Evolutionary conservation across 2,797 vertebrate genomes (phyloP), one percentile per base, ranked within the genome.

Genomic region (Lerista edwardsae): DNA sequence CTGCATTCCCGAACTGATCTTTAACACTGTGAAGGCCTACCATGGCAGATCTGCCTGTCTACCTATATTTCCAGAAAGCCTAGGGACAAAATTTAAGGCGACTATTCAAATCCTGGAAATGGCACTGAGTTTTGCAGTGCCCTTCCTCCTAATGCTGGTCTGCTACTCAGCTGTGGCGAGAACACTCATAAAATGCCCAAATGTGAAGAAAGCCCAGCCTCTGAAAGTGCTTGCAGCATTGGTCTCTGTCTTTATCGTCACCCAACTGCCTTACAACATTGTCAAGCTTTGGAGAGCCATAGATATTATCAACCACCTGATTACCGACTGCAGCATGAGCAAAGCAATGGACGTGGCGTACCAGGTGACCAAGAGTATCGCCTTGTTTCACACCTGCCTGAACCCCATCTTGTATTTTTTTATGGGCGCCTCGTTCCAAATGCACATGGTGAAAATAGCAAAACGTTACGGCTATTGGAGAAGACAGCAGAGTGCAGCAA

Each of bases 351-450:
- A 99, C 0, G 86, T 96, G 4, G 97, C 95, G 0, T 94, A 96
- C 51, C 98, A 97, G 87, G 85, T 99, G 91, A 97, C 97, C 0
- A 97, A 97, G 93, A 97, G 97, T 90, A 92, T 99, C 0, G 98
- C 98, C 4, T 92, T 99, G 71, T 97, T 95, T 41, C 98, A 99
- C 89, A 96, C 97, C 92, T 99, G 98, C 93, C 95, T 99, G 81
- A 99, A 99, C 93, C 98, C 98, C 0, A 85, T 99, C 89, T 95
- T 99, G 11, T 99, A 99, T 0, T 88, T 95, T 83, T 98, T 98
- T 11, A 89, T 98, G 83, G 98, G 98, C 0, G 94, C 97, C 0
- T 98, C 98, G 61, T 98, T 99, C 90, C 97, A 96, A 94, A 96
- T 92, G 90, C 95, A 96, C 3, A 77, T 98, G 85, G 90, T 95